Evolutionary conservation across 2,797 vertebrate species (phyloP), one percentile per base, ranked within the genome.

Genomic region (Oreochromis grahami): DNA sequence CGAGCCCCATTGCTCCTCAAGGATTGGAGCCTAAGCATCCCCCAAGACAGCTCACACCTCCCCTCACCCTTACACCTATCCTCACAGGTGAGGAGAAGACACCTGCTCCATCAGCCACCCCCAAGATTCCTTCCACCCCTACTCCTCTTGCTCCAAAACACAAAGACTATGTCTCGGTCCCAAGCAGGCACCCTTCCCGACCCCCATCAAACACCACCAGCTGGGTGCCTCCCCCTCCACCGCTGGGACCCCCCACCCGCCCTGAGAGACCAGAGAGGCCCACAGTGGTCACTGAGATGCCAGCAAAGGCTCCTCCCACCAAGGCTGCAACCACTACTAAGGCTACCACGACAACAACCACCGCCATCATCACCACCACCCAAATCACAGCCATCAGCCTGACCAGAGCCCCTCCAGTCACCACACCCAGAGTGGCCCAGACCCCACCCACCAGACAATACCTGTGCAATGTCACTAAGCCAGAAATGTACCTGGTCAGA

Each of bases 401-500:
- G 19, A 91, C 96, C 77, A 91, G 88, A 1, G 82, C 95, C 0
- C 93, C 96, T 4, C 89, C 92, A 0, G 88, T 93, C 65, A 93
- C 94, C 50, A 95, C 96, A 1, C 92, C 95, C 13, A 95, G 92
- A 82, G 94, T 94, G 8, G 96, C 95, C 52, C 93, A 96, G 3
- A 92, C 95, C 8, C 94, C 96, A 0, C 94, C 97, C 60, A 93
- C 92, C 87, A 96, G 96, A 2, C 97, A 96, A 0, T 98, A 98
- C 0, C 86, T 98, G 91, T 99, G 98, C n/a, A 98, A 99, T 56
- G 95, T 98, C 86, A 96, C 97, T 0, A 93, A 96, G 85, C 97
- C 97, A 0, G 96, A 99, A 14, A 96, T 97, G 92, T 99, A 98
- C 92, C 87, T 98, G 80, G 97, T 99, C 87, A 95, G 97, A 93